Conservation (phyloP, 2,113 vertebrate species). For the Anolis sagrei region DNA sequence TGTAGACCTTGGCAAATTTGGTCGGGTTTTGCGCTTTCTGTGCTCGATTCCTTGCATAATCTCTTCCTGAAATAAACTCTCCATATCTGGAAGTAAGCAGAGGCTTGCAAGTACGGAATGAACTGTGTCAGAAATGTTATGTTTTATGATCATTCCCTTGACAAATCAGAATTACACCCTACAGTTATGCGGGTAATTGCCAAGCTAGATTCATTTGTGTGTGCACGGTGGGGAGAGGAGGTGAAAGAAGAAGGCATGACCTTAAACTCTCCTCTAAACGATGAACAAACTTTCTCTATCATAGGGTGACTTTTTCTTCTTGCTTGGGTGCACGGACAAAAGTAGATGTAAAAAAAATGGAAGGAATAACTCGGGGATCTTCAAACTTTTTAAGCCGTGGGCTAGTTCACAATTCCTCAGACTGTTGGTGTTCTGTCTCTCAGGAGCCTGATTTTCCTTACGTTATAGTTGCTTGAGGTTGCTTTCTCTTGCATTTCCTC, state of each 20-base stretch:
- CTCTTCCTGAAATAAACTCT: background rate
- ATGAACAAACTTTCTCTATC: constrained; percentile 19
- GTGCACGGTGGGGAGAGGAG: background rate
- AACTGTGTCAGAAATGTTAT: background rate
- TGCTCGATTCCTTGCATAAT: fast-evolving
- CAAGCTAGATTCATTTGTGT: constrained; percentile 46
- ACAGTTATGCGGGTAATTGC: constrained; percentile 60
- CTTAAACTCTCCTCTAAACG: constrained; percentile 63
- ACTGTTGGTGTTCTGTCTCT: too few species aligned
- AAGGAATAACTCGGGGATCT: too few species aligned
- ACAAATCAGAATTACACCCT: constrained; percentile 62
- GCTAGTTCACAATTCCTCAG: too few species aligned
- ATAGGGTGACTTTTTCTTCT: constrained; percentile 12
- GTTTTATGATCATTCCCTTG: constrained; percentile 56
- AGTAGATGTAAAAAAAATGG: constrained; percentile 29
- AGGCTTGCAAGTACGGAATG: background rate
- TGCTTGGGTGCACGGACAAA: background rate
- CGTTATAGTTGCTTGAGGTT: too few species aligned
- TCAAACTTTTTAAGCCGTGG: too few species aligned
- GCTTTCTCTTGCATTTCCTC: too few species aligned
- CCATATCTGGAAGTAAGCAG: background rate
- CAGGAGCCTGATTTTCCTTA: too few species aligned
- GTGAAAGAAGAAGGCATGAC: constrained; percentile 38
- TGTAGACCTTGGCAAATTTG: background rate
- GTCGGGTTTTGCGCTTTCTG: too few species aligned